Percentiles rank a stretch among this genome's conserved stretches.
phyloP scores from a whole-genome alignment of 2,113 vertebrate species.

The Apodemus sylvaticus region DNA sequence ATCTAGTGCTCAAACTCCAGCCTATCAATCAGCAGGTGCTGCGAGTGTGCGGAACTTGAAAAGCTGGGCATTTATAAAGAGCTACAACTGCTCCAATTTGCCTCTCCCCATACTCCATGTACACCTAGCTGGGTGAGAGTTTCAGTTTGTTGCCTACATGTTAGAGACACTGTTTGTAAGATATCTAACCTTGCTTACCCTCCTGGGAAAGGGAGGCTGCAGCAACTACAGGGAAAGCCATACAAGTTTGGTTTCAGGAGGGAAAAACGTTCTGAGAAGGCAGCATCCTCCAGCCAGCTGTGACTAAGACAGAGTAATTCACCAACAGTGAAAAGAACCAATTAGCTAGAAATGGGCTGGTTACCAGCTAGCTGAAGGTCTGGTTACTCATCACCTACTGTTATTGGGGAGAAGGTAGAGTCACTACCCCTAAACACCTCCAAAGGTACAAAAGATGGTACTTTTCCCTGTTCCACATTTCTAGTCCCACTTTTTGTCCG shows the following conservation, averaged over 20 bases:
- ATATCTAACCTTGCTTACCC: not conserved
- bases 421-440: not conserved
- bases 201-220: not conserved
- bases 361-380: slow-evolving; percentile 44
- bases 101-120: not conserved
- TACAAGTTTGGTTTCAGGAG: not conserved
- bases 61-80: slow-evolving; percentile 72
- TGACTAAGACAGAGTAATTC: slow-evolving; percentile 54
- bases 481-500: not conserved
- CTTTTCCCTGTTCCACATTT: not conserved
- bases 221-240: not conserved
- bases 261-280: not conserved
- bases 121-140: slow-evolving; percentile 2
- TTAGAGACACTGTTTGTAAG: slow-evolving; percentile 37
- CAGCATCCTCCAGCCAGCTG: not conserved
- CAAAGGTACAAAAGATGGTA: slow-evolving; percentile 7
- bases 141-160: slow-evolving; percentile 33
- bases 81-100: too few species aligned
- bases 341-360: slow-evolving; percentile 24
- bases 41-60: slow-evolving; percentile 48
- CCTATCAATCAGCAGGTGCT: slow-evolving; percentile 70
- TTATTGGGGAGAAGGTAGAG: slow-evolving; percentile 36
- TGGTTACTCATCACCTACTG: not conserved
- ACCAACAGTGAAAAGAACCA: slow-evolving; percentile 48
- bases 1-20: slow-evolving; percentile 71